Conservation (phyloP, 1,140 invertebrate species). For the Gryllus bimaculatus region DNA sequence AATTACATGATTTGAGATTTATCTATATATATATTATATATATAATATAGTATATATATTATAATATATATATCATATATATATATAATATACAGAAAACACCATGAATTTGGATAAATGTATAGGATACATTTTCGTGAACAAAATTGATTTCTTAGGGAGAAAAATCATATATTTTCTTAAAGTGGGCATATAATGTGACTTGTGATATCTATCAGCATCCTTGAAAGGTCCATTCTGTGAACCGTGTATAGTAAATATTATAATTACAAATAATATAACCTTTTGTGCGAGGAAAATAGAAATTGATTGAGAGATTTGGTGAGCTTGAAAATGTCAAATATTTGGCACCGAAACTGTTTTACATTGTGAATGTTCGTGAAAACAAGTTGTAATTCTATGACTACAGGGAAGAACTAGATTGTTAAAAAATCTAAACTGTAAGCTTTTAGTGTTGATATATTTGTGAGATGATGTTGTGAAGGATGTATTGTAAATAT, state of each 20-base stretch:
- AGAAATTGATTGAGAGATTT: background rate
- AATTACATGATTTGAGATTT: background rate
- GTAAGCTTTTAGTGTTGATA: background rate
- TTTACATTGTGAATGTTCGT: background rate
- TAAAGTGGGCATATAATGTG: background rate
- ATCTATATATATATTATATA: background rate
- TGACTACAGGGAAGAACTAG: background rate
- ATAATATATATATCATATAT: too few relatives aligned
- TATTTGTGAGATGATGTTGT: background rate
- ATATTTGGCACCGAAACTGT: background rate
- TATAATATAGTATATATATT: too few relatives aligned
- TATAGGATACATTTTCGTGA: background rate
- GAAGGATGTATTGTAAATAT: background rate
- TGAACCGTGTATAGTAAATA: background rate
- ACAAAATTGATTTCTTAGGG: background rate
- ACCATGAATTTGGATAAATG: background rate
- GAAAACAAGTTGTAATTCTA: background rate
- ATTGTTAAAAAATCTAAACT: background rate
- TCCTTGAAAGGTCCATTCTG: slow-evolving; percentile 3
- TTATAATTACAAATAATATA: background rate
- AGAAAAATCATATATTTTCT: background rate
- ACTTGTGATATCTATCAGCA: background rate
- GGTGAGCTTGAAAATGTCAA: background rate
- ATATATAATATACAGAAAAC: too few relatives aligned
- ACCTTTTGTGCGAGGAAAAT: background rate